These are phyloP conservation scores for Phortica magna DNA, from an alignment of 2,888 invertebrate genomes.

Conservation along the genomic window DNA sequence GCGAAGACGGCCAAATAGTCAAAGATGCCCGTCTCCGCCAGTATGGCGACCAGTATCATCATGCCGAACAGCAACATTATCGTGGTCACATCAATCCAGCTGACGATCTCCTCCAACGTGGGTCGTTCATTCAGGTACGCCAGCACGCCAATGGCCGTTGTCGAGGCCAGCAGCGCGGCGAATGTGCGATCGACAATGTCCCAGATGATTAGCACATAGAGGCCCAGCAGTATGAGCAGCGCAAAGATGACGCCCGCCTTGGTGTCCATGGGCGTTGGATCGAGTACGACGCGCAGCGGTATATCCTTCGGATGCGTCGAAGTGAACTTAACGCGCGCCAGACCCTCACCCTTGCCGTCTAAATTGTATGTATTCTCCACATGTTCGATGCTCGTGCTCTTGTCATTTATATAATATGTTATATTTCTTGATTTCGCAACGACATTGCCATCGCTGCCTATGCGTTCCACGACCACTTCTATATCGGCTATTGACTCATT, in stretches of 20 bases:
- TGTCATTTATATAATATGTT: background rate
- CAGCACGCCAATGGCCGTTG: constrained; percentile 83
- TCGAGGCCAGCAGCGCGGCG: constrained; percentile 78
- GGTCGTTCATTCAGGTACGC: constrained; percentile 84
- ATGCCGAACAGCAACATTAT: constrained; percentile 84
- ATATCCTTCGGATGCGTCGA: constrained; percentile 9
- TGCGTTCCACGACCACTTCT: background rate
- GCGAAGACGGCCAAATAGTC: constrained; percentile 85
- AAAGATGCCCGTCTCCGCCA: constrained; percentile 88
- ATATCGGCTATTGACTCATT: background rate
- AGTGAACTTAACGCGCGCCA: background rate
- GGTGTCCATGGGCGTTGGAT: constrained; percentile 81
- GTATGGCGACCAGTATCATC: constrained; percentile 88
- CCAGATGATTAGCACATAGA: constrained; percentile 90
- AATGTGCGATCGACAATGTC: constrained; percentile 81
- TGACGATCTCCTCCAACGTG: constrained; percentile 81
- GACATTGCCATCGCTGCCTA: background rate
- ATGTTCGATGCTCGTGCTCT: background rate
- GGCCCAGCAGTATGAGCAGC: constrained; percentile 82
- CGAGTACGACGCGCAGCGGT: constrained; percentile 77
- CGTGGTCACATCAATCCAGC: constrained; percentile 87
- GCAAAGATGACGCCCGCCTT: constrained; percentile 86
- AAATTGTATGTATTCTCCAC: background rate
- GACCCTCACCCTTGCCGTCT: background rate
- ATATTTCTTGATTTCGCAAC: too few relatives aligned